These are phyloP conservation scores for Spisula subtruncata DNA, from an alignment of 2,888 invertebrate species.

Conservation along the genomic window DNA sequence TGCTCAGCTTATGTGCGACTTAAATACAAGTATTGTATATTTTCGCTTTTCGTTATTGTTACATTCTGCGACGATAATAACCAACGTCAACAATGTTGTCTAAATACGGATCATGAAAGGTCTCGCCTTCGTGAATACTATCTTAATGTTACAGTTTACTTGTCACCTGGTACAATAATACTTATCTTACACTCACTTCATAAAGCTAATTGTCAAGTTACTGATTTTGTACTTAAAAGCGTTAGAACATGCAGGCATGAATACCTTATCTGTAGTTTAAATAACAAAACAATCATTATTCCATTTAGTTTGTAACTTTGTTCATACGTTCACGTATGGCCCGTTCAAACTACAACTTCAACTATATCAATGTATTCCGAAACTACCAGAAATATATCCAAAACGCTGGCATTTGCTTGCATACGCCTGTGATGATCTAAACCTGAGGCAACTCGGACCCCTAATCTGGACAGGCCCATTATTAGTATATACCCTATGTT, in stretches of 20 bases:
- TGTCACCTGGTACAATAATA: neutral
- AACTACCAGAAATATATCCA: too few relatives aligned
- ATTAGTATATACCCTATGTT: too few relatives aligned
- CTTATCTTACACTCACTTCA: neutral
- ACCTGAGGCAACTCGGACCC: too few relatives aligned
- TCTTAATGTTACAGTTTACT: neutral
- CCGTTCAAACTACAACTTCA: too few relatives aligned
- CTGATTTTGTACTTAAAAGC: neutral
- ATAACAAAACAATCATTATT: neutral
- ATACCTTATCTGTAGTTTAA: neutral
- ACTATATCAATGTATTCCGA: too few relatives aligned
- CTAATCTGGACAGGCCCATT: too few relatives aligned
- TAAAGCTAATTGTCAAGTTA: neutral
- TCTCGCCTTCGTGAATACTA: neutral
- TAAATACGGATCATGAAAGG: neutral
- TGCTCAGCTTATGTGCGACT: neutral
- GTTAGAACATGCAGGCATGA: neutral
- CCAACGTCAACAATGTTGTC: conserved; percentile 8
- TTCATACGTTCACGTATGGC: too few relatives aligned
- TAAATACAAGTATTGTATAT: neutral
- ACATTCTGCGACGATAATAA: neutral
- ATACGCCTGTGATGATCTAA: too few relatives aligned
- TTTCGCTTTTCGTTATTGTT: neutral
- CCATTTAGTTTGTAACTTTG: too few relatives aligned
- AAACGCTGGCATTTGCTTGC: too few relatives aligned